These are phyloP conservation scores for Epizoanthus ramosus DNA, from an alignment of 92 coral and sea anemone genomes.

Conservation along the genomic window DNA sequence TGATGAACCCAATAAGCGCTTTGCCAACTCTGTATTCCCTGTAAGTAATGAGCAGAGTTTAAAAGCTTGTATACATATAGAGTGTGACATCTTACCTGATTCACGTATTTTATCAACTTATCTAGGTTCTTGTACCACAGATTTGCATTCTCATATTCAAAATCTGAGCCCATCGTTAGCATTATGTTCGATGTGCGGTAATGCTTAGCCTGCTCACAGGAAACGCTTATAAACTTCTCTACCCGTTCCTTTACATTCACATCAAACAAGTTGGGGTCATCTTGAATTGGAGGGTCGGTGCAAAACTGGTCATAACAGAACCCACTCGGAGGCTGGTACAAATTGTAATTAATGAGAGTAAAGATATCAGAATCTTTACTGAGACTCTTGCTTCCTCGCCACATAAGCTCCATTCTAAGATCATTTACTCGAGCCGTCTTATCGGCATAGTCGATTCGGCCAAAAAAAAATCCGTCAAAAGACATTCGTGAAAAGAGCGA, in stretches of 20 bases:
- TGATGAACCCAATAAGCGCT: too few relatives aligned
- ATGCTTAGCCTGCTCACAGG: constrained; percentile 79
- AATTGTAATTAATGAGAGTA: constrained; percentile 81
- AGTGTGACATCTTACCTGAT: constrained; percentile 56
- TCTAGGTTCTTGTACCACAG: constrained; percentile 91
- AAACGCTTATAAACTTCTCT: constrained; percentile 56
- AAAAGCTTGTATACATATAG: too few relatives aligned
- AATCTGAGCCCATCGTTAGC: constrained; percentile 93
- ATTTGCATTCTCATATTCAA: constrained; percentile 85
- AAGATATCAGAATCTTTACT: constrained; percentile 78
- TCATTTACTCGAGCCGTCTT: constrained; percentile 48
- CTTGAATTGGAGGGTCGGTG: constrained; percentile 77
- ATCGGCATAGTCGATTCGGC: constrained; percentile 72
- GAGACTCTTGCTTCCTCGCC: constrained; percentile 81
- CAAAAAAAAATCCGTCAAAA: constrained; percentile 78
- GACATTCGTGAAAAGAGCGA: constrained; percentile 84
- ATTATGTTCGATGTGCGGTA: constrained; percentile 81
- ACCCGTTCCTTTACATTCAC: constrained; percentile 76
- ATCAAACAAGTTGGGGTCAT: constrained; percentile 74
- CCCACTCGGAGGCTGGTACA: constrained; percentile 81
- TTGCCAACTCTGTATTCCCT: background rate
- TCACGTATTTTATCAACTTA: constrained; percentile 77
- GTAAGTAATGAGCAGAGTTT: too few relatives aligned
- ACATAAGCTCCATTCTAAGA: constrained; percentile 66
- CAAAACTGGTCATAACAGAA: constrained; percentile 92